These are phyloP conservation scores for Timema cristinae DNA, from an alignment of 2,888 invertebrate genomes.

Conservation along the genomic window DNA sequence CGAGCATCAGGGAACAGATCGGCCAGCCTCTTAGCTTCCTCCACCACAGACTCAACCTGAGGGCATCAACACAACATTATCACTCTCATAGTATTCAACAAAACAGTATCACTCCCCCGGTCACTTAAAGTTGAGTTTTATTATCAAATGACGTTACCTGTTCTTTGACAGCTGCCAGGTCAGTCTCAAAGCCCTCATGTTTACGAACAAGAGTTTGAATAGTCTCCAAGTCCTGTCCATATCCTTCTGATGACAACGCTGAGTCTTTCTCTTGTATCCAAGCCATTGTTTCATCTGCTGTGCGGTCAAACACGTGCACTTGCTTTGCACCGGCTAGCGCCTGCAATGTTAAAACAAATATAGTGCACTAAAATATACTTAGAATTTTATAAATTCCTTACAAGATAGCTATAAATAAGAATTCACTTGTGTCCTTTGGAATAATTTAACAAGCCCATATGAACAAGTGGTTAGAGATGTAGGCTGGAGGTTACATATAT, in stretches of 20 bases:
- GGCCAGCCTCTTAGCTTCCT: slow-evolving; percentile 68
- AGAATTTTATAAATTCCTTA: no score
- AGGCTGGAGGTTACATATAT: no score
- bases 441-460: no score
- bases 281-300: slow-evolving; percentile 92
- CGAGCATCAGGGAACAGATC: slow-evolving; percentile 91
- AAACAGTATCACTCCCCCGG: not conserved
- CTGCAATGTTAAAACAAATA: slow-evolving; percentile 37
- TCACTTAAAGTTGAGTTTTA: not conserved
- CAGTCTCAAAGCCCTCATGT: slow-evolving; percentile 82
- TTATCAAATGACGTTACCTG: slow-evolving; percentile 55
- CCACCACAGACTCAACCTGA: slow-evolving; percentile 56
- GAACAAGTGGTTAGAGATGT: no score
- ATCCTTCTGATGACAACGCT: slow-evolving; percentile 73
- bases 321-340: slow-evolving; percentile 90
- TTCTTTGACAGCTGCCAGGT: slow-evolving; percentile 84
- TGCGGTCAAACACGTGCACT: slow-evolving; percentile 94
- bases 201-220: slow-evolving; percentile 72
- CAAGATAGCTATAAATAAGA: no score
- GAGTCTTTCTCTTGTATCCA: slow-evolving; percentile 95
- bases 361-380: no score
- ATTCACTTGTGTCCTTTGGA: no score
- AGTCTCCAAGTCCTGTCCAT: slow-evolving; percentile 81
- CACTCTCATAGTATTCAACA: not conserved
- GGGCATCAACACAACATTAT: slow-evolving; percentile 16